Base-by-base conservation (phyloP, 2,888 invertebrate genomes). In the Leptothorax acervorum region DNA sequence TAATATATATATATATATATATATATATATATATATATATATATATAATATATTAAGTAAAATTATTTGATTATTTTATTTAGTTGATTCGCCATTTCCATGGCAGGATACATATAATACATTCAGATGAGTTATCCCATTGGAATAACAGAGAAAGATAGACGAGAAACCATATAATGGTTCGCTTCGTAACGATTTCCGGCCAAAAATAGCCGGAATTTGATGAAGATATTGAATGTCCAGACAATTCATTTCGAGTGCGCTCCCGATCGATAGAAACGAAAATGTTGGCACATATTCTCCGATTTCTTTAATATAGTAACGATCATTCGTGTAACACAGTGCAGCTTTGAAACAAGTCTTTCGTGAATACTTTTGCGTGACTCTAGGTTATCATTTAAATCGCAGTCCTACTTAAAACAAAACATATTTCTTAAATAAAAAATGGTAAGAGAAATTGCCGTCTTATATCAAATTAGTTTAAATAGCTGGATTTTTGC, bases 231-330 rank as follows among this genome's bases (percentile, higher is more conserved):
- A 78, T 68, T 31, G 70, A 78, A 45, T 78, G 31, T 45, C 15
- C 42, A 23, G 55, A 15, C 78, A 70, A 78, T 78, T 78, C 31
- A 78, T 78, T 78, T 78, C 15, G 78, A 78, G 55, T 57, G 31
- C 42, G 55, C 55, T 68, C 9, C 31, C 63, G 35, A 75, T 75
- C 78, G 31, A 78, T 68, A 15, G 5, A 6, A 55, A 31, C 9
- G 42, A 55, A 55, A 66, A 66, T 55, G 55, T 78, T 78, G 78
- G n/a, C 42, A 76, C 18, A 42, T 76, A 55, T 57, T 57, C 55
- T 55, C 31, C 31, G 23, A 68, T 68, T 78, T 35, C 31, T 68
- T 68, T 68, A 78, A 76, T 35, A 51, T 35, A 51, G 6, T 35
- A 63, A 75, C 35, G 39, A 23, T 42, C 45, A 78, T 57, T 66